A percentile compares a stretch with the other conserved stretches of the same genome.
Evolutionary conservation across 64 coral and sea anemone genomes (phyloP).

Genomic region (Trachythela sp.): DNA sequence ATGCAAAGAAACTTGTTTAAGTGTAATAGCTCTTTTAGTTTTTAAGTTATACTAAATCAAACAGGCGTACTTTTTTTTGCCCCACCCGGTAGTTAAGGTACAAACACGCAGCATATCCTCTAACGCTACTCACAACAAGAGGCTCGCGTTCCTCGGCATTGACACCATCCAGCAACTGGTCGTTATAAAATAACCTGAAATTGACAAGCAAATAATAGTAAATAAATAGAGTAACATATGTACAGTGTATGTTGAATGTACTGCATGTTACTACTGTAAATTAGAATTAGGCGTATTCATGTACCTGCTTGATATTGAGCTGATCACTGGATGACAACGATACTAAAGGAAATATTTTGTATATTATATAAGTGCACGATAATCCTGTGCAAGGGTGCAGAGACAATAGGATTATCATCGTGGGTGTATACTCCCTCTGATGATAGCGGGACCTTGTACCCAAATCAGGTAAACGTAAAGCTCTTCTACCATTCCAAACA

Average conservation of each 20-base stretch:
- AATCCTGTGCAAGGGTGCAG: too few relatives aligned
- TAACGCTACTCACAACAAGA: slow-evolving; percentile 49
- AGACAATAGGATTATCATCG: too few relatives aligned
- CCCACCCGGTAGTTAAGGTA: too few relatives aligned
- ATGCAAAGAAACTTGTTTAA: too few relatives aligned
- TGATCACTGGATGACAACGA: slow-evolving; percentile 90
- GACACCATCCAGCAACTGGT: slow-evolving; percentile 68
- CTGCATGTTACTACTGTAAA: not conserved
- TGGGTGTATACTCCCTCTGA: too few relatives aligned
- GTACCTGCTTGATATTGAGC: slow-evolving; percentile 84
- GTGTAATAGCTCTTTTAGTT: too few relatives aligned
- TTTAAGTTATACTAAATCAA: not conserved
- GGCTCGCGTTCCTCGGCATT: slow-evolving; percentile 61
- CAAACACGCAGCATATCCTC: not conserved
- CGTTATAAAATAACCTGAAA: slow-evolving; percentile 77
- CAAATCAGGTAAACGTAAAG: too few relatives aligned
- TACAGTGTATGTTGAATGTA: too few relatives aligned
- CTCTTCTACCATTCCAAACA: too few relatives aligned
- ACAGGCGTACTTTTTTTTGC: too few relatives aligned
- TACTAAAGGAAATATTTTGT: slow-evolving; percentile 54
- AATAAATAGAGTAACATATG: not conserved
- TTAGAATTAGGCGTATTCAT: too few relatives aligned
- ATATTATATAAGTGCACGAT: not conserved
- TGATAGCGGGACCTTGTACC: too few relatives aligned
- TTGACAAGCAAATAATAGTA: not conserved